A percentile compares a stretch with the other conserved stretches of the same genome.
Conservation (phyloP, 2,888 invertebrate species). For the Archips crataeganus region DNA sequence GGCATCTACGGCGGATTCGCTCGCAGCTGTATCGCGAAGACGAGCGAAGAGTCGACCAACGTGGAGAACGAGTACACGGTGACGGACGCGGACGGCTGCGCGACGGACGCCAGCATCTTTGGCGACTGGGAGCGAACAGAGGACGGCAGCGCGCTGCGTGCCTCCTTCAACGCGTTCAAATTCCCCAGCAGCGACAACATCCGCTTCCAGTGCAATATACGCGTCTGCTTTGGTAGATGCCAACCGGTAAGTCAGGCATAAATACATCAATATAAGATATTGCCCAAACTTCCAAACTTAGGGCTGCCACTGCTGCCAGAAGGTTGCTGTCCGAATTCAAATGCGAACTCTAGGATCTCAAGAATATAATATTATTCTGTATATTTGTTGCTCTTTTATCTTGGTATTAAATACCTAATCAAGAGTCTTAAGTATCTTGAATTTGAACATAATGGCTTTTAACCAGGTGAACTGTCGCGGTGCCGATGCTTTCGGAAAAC, state of each 20-base stretch:
- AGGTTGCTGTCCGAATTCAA: neutral
- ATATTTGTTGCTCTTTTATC: too few species aligned
- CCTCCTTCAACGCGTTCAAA: slow-evolving; percentile 97
- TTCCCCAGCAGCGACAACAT: slow-evolving; percentile 98
- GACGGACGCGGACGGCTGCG: slow-evolving; percentile 97
- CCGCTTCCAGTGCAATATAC: slow-evolving; percentile 97
- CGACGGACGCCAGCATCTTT: slow-evolving; percentile 96
- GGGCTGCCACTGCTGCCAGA: neutral
- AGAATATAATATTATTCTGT: neutral
- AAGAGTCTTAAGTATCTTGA: too few species aligned
- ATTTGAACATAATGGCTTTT: slow-evolving; percentile 8
- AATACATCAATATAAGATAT: neutral
- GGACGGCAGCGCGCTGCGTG: slow-evolving; percentile 93
- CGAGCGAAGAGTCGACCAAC: slow-evolving; percentile 91
- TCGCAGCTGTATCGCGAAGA: slow-evolving; percentile 96
- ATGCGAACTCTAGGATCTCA: neutral
- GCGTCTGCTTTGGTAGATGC: slow-evolving; percentile 97
- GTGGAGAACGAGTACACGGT: slow-evolving; percentile 96
- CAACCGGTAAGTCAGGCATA: slow-evolving; percentile 90
- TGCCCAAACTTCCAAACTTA: neutral
- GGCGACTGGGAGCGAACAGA: slow-evolving; percentile 97
- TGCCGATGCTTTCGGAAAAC: slow-evolving; percentile 95
- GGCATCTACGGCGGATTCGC: slow-evolving; percentile 98
- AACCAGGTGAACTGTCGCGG: slow-evolving; percentile 95
- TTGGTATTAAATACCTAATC: too few species aligned